Evolutionary conservation across 2,888 invertebrate genomes (phyloP).

Genomic region (Lypha dubia): DNA sequence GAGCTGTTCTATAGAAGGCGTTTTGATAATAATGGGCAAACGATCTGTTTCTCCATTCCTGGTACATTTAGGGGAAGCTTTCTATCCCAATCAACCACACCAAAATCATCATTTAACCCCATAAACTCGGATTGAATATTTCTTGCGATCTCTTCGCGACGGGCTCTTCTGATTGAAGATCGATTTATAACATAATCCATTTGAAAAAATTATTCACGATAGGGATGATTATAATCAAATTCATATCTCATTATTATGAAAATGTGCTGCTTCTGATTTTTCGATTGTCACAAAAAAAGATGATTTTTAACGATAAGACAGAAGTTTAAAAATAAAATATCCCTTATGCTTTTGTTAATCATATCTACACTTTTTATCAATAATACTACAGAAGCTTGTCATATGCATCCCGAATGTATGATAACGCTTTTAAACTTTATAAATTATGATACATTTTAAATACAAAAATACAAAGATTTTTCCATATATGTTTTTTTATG

Average conservation of each 20-base stretch:
- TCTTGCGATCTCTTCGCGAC: constrained; percentile 22
- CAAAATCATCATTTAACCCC: constrained; percentile 33
- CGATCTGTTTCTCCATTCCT: constrained; percentile 20
- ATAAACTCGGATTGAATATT: constrained; percentile 32
- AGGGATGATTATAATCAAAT: too few species aligned
- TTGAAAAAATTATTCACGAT: too few species aligned
- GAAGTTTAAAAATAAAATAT: too few species aligned
- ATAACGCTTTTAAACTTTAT: constrained; percentile 31
- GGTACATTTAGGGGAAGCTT: constrained; percentile 30
- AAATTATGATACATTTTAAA: constrained; percentile 46
- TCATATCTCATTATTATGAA: too few species aligned
- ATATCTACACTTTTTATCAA: not conserved
- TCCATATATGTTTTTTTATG: constrained; percentile 10
- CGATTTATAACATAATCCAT: not conserved
- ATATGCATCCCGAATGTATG: constrained; percentile 7
- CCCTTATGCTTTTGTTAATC: not conserved
- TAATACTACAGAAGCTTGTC: not conserved
- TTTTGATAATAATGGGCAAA: constrained; percentile 17
- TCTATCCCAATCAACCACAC: constrained; percentile 32
- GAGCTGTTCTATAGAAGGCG: too few species aligned
- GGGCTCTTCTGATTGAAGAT: constrained; percentile 6
- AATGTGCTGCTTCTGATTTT: too few species aligned
- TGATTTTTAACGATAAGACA: too few species aligned
- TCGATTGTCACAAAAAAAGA: too few species aligned
- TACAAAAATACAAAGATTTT: not conserved